Base-by-base conservation (phyloP, 2,113 vertebrate genomes). In the Lethenteron camtschaticum region DNA sequence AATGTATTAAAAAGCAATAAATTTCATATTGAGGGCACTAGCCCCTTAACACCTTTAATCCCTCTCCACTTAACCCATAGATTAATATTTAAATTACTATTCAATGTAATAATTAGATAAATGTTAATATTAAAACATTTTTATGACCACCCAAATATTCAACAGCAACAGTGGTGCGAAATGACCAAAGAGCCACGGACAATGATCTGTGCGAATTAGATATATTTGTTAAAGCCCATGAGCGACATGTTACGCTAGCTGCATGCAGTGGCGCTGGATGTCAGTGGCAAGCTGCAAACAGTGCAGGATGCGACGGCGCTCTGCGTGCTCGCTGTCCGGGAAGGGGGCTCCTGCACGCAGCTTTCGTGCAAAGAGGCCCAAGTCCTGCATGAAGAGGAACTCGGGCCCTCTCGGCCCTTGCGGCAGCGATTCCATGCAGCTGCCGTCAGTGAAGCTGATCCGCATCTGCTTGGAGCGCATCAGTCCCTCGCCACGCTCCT, bases 361-460 rank as follows among this genome's bases (percentile, higher is more conserved):
- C 77, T 96, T 97, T 76, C 79, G 77, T 57, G 84, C 82, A 77
- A 97, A 95, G 58, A 83, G 74, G 73, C 83, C 76, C 75, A 87
- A 75, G 77, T 97, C 92, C 80, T 91, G 89, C 85, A 90, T 85
- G 77, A 97, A 96, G 76, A 90, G 80, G 18, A 88, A 85, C 71
- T 87, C 82, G 0, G 80, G 24, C 68, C 81, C 78, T 11, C 73
- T 74, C 0, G 82, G 78, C 2, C 77, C 82, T 2, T 79, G 72
- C 14, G 89, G 89, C 6, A 94, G 75, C 69, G 81, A 76, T 55
- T 85, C 88, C 74, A 97, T 41, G 41, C 41, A 69, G 12, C 78
- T 77, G 63, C 83, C 81, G 13, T 79, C 84, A 70, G 82, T 84
- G 73, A 96, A 91, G 56, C 78, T 83, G 75, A 96, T 85, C 77